Conservation (phyloP, 2,113 vertebrate genomes). For the Puntigrus tetrazona region DNA sequence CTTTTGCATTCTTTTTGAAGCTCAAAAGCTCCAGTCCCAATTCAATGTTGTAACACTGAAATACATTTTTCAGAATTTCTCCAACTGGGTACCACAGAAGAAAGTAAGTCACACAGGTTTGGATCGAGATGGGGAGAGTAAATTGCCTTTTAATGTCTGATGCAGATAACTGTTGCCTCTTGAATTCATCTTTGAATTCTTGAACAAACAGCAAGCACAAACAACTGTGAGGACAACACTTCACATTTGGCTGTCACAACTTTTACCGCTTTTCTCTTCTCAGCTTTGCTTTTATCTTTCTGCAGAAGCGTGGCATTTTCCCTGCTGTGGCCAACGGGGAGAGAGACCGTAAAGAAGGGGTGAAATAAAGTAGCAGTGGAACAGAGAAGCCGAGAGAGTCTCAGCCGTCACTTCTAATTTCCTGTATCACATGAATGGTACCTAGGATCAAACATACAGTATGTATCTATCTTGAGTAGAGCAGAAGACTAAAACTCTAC, state of each 20-base stretch:
- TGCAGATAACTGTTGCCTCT: background rate
- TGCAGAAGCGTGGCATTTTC: background rate
- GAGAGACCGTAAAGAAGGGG: background rate
- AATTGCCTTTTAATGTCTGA: background rate
- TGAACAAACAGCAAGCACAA: background rate
- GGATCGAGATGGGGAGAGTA: background rate
- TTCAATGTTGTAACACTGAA: background rate
- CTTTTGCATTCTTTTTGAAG: background rate
- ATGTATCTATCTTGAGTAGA: background rate
- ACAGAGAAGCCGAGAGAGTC: slow-evolving; percentile 1
- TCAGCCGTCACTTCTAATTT: background rate
- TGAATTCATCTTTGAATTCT: slow-evolving; percentile 12
- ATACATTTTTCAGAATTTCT: background rate
- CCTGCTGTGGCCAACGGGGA: background rate
- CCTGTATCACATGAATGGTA: slow-evolving; percentile 4
- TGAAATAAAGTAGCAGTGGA: background rate
- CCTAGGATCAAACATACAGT: background rate
- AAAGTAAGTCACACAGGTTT: background rate
- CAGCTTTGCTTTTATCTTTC: slow-evolving; percentile 15
- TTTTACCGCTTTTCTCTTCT: background rate
- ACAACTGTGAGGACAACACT: background rate
- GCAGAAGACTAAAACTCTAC: slow-evolving; percentile 16
- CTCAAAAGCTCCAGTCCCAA: background rate
- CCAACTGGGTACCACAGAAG: background rate
- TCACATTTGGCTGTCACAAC: slow-evolving; percentile 12